Conservation (phyloP, 2,113 vertebrate species). For the Buteo buteo region DNA sequence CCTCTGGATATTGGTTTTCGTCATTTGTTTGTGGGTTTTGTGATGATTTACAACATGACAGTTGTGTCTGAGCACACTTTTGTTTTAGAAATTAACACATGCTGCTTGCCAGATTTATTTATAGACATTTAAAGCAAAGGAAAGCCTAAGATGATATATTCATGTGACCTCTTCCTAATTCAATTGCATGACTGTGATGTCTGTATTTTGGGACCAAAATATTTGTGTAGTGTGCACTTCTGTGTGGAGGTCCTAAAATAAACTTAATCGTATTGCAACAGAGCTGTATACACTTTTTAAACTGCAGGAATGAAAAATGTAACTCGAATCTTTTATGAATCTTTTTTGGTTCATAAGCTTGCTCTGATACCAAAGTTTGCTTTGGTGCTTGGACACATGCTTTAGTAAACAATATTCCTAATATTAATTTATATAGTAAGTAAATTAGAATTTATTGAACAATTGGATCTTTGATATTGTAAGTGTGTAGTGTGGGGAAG, state of each 20-base stretch:
- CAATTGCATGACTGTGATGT: neutral
- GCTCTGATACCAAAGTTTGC: neutral
- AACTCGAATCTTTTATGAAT: neutral
- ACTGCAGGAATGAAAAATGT: neutral
- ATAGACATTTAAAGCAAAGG: neutral
- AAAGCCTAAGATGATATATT: neutral
- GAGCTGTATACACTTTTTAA: neutral
- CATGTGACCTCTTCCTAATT: neutral
- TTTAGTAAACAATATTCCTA: neutral
- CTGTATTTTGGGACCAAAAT: neutral
- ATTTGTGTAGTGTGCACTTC: neutral
- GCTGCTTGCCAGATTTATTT: conserved; percentile 56
- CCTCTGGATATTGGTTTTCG: neutral
- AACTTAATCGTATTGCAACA: neutral
- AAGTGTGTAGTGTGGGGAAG: neutral
- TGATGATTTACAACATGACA: neutral
- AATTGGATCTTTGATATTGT: neutral
- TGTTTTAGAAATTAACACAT: neutral
- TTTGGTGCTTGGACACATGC: neutral
- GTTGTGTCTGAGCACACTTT: neutral
- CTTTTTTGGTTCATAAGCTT: neutral
- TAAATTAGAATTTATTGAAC: neutral
- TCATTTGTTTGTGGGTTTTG: neutral
- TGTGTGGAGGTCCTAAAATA: neutral
- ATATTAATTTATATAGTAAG: neutral